A percentile compares a stretch with the other conserved stretches of the same genome.
These are phyloP conservation scores for Ophthalmolycus amberensis DNA, from an alignment of 2,113 vertebrate species.

Conservation along the genomic window DNA sequence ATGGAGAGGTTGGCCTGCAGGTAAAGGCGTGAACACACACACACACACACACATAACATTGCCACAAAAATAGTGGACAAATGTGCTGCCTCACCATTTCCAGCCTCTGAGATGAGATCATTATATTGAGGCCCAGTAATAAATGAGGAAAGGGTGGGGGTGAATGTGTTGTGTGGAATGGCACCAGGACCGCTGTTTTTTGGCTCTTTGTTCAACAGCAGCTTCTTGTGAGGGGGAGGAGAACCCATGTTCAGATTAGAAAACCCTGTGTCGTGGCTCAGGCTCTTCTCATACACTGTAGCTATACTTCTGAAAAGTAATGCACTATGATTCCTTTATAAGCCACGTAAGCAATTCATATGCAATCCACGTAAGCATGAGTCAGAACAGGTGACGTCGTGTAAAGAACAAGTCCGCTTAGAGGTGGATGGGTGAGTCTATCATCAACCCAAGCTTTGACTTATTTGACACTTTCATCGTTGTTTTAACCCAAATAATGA, in stretches of 20 bases:
- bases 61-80: not conserved
- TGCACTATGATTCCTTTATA: not conserved
- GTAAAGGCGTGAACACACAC: not conserved
- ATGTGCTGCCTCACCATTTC: conserved; percentile 1
- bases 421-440: too few relatives aligned
- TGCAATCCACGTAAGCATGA: not conserved
- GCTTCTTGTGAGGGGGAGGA: not conserved
- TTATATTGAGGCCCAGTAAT: not conserved
- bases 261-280: not conserved
- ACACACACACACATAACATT: not conserved
- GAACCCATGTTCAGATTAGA: not conserved
- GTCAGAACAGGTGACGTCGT: not conserved
- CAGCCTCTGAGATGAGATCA: conserved; percentile 13
- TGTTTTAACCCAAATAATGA: too few relatives aligned
- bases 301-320: not conserved
- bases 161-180: not conserved
- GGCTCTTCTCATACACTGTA: not conserved
- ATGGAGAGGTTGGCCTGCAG: not conserved
- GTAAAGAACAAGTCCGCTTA: too few relatives aligned
- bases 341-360: not conserved
- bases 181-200: not conserved
- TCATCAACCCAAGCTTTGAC: too few relatives aligned
- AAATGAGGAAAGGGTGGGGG: not conserved
- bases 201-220: not conserved
- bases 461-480: too few relatives aligned